phyloP scores from a whole-genome alignment of 1,140 invertebrate genomes.

The Nylanderia fulva region DNA sequence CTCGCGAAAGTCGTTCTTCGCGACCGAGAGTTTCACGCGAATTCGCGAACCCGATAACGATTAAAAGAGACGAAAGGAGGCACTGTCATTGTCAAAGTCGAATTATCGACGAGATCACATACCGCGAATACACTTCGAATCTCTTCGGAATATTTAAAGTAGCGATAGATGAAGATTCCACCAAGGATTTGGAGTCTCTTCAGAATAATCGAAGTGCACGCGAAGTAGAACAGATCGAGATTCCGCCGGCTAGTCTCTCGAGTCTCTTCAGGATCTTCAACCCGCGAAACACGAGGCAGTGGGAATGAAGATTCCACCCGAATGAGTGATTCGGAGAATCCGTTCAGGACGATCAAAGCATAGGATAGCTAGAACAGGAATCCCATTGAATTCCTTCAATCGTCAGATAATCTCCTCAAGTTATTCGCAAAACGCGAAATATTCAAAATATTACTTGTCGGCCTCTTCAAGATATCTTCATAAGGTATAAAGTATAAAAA shows the following conservation, averaged over 20 bases:
- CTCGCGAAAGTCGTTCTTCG: not conserved
- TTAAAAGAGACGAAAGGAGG: not conserved
- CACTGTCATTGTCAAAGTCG: not conserved
- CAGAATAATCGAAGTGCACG: not conserved
- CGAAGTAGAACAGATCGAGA: constrained; percentile 5
- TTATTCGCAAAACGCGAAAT: not conserved
- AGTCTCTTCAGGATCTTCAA: not conserved
- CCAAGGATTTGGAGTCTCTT: constrained; percentile 4
- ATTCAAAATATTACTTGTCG: not conserved
- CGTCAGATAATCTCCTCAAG: not conserved
- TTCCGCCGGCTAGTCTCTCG: not conserved
- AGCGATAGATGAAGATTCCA: constrained; percentile 8
- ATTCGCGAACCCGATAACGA: constrained; percentile 30
- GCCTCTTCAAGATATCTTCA: not conserved
- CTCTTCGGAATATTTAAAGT: not conserved
- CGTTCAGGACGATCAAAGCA: not conserved
- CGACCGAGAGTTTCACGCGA: constrained; percentile 6
- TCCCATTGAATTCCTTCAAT: not conserved
- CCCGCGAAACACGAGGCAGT: not conserved
- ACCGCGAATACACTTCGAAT: not conserved
- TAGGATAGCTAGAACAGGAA: not conserved
- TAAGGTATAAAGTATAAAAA: not conserved
- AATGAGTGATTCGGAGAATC: not conserved
- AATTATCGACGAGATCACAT: constrained; percentile 2
- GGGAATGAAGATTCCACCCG: not conserved